Conservation (phyloP, 2,797 vertebrate species). For the Parotocinclus haroldoi region DNA sequence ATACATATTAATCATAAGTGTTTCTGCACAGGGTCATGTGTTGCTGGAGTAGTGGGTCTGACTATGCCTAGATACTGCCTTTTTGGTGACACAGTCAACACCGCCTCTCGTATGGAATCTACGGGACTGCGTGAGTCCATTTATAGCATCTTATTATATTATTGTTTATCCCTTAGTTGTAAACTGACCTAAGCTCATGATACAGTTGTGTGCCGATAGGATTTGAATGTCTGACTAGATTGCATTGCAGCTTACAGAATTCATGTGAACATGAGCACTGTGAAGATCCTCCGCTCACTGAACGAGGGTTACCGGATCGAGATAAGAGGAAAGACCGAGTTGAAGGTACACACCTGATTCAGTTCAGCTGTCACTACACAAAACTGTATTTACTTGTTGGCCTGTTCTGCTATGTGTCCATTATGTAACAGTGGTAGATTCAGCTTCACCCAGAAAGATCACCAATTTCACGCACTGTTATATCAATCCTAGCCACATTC, state of each 20-base stretch:
- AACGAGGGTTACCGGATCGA: constrained; percentile 78
- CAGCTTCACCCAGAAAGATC: no score
- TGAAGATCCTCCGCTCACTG: constrained; percentile 74
- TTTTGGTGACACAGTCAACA: constrained; percentile 85
- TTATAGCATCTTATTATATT: neutral
- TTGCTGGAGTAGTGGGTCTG: constrained; percentile 80
- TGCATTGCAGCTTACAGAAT: constrained; percentile 76
- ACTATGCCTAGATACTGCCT: constrained; percentile 86
- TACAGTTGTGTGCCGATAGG: neutral
- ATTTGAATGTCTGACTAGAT: constrained; percentile 1
- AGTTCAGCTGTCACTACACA: no score
- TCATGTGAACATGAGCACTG: constrained; percentile 76
- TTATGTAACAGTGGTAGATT: no score
- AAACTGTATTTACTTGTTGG: no score
- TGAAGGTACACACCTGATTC: constrained; percentile 65
- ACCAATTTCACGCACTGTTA: no score
- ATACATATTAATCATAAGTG: neutral
- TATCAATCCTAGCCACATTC: no score
- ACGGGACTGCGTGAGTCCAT: constrained; percentile 77
- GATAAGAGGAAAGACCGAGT: constrained; percentile 73
- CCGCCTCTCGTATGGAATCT: constrained; percentile 85
- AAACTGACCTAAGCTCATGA: neutral
- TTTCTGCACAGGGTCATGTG: constrained; percentile 68
- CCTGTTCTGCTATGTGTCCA: no score
- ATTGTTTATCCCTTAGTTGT: neutral